Base-by-base conservation (phyloP, 2,797 vertebrate species). In the Anabas testudineus region DNA sequence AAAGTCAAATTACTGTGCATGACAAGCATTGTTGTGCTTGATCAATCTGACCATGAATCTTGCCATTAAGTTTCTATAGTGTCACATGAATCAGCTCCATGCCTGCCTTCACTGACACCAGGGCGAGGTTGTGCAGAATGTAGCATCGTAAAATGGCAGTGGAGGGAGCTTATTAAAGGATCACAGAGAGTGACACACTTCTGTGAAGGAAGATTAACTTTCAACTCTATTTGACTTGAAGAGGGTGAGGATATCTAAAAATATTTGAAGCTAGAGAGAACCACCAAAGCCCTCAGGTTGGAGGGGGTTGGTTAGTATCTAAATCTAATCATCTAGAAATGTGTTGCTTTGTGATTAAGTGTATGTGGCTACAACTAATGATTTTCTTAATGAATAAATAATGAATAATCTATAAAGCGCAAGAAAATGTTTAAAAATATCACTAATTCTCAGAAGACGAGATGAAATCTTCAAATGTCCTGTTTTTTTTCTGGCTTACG, bases 131-230 rank as follows among this genome's bases (percentile, higher is more conserved):
- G 46, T 36, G 18, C 21, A 63, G 43, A 30, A 21, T 30, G 52
- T 42, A 37, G 34, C 70, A 5, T 32, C 39, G 10, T 62, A 54
- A 82, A 74, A 71, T 46, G 46, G 41, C 52, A 74, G 47, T 5
- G 52, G 13, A 42, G n/a, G 30, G 41, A 57, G 54, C 34, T 47
- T 39, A 28, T 74, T 78, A 45, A 67, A 47, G 57, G 22, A 47
- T 67, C 49, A 24, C 30, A 66, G 22, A 28, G 60, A 81, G 64
- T 62, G 85, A 81, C 84, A 82, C 59, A 83, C 64, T 81, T 81
- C 32, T 63, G 67, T 24, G 37, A 63, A 52, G n/a, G 21, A 60
- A 76, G 79, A 45, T 74, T 55, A 59, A 72, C 63, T 66, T 76
- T 80, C 59, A 72, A 61, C 76, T 82, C 72, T 14, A 2, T 66